Evolutionary conservation across 2,113 vertebrate species (phyloP).

Genomic region (Desmodus rotundus): DNA sequence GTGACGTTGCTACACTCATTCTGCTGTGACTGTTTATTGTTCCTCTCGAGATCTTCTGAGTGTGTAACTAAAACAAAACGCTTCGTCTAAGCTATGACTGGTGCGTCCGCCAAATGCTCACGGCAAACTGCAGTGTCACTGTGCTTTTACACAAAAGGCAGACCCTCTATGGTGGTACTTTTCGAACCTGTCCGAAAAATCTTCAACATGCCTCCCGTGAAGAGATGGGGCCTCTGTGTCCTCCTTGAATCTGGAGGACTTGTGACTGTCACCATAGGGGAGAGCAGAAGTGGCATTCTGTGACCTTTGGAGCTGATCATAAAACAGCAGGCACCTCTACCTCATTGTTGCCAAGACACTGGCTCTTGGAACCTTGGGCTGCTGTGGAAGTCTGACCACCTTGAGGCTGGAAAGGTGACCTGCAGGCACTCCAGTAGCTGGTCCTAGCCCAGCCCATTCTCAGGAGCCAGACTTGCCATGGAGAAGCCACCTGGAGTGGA

Average conservation of each 20-base stretch:
- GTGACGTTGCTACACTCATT: accelerated
- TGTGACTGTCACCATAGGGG: neutral
- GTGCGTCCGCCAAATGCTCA: neutral
- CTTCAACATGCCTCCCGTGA: neutral
- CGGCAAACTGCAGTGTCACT: neutral
- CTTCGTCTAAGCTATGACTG: neutral
- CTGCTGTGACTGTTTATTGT: neutral
- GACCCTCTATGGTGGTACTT: neutral
- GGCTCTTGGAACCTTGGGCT: neutral
- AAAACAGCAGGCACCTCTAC: no score
- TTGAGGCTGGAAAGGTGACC: accelerated
- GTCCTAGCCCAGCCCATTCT: neutral
- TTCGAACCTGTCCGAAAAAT: neutral
- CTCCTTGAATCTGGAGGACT: neutral
- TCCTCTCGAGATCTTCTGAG: neutral
- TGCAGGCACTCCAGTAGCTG: accelerated
- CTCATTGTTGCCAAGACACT: neutral
- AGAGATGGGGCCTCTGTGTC: neutral
- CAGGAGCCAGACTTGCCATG: accelerated
- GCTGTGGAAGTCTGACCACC: no score
- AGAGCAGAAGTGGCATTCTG: neutral
- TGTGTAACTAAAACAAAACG: neutral
- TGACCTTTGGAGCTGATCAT: neutral
- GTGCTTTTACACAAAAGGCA: neutral
- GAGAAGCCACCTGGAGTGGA: neutral